Conservation (phyloP, 2,888 invertebrate species). For the Mythimna albipuncta region DNA sequence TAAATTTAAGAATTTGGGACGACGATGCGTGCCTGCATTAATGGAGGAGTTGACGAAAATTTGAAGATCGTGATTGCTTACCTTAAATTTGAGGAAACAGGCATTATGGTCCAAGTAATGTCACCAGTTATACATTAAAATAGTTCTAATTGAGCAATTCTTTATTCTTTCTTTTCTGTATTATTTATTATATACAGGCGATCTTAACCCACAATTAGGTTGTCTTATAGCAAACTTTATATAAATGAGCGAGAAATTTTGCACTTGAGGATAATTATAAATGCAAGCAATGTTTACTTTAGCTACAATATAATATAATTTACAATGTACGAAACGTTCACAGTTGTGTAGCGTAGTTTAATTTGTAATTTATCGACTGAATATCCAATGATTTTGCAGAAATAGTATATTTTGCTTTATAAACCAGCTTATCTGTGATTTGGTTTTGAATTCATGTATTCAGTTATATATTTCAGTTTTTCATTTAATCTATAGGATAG, state of each 20-base stretch:
- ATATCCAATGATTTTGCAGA: conserved; percentile 13
- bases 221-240: too few species aligned
- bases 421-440: background rate
- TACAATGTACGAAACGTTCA: background rate
- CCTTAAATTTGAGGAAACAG: background rate
- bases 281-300: too few species aligned
- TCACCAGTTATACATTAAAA: too few species aligned
- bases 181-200: too few species aligned
- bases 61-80: conserved; percentile 12
- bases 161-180: too few species aligned
- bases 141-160: too few species aligned
- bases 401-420: conserved; percentile 7
- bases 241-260: too few species aligned
- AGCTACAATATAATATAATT: background rate
- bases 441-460: background rate
- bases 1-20: conserved; percentile 58
- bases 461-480: background rate
- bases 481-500: background rate
- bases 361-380: conserved; percentile 10
- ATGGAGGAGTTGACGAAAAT: conserved; percentile 11
- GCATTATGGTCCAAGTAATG: background rate
- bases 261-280: too few species aligned
- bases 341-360: background rate
- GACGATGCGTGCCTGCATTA: conserved; percentile 4
- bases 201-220: too few species aligned